Evolutionary conservation across 2,797 vertebrate species (phyloP).

Genomic region (Cossypha dichroa): DNA sequence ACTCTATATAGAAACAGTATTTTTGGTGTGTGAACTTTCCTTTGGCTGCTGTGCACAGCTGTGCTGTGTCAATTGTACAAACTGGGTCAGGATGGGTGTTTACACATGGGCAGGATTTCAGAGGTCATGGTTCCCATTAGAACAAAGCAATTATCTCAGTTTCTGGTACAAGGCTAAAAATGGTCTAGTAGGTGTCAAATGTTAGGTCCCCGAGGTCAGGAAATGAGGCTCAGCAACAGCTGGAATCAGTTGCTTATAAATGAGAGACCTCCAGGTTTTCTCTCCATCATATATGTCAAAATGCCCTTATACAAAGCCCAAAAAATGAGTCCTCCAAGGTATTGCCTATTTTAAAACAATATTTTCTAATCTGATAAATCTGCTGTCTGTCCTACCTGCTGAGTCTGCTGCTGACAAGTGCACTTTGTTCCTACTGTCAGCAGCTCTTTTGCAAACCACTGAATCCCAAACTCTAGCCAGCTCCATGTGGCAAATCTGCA

Average conservation of each 20-base stretch:
- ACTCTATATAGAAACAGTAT: neutral
- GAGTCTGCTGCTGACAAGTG: neutral
- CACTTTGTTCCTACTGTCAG: neutral
- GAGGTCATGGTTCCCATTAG: neutral
- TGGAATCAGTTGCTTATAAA: neutral
- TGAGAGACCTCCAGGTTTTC: neutral
- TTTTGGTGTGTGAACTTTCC: neutral
- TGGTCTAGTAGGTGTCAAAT: neutral
- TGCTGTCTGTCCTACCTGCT: neutral
- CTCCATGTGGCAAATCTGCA: neutral
- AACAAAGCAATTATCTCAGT: neutral
- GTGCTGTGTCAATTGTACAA: accelerated
- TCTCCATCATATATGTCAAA: neutral
- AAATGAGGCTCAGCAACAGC: neutral
- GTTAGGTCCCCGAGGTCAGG: neutral
- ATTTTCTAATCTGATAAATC: neutral
- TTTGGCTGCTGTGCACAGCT: neutral
- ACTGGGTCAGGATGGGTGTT: neutral
- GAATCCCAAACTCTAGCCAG: neutral
- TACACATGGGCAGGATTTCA: neutral
- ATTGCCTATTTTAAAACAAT: neutral
- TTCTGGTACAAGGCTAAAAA: neutral
- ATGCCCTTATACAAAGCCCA: neutral
- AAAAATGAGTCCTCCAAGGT: accelerated
- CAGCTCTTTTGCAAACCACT: neutral